Conservation (phyloP, 2,888 invertebrate genomes). For the Encarsia formosa region DNA sequence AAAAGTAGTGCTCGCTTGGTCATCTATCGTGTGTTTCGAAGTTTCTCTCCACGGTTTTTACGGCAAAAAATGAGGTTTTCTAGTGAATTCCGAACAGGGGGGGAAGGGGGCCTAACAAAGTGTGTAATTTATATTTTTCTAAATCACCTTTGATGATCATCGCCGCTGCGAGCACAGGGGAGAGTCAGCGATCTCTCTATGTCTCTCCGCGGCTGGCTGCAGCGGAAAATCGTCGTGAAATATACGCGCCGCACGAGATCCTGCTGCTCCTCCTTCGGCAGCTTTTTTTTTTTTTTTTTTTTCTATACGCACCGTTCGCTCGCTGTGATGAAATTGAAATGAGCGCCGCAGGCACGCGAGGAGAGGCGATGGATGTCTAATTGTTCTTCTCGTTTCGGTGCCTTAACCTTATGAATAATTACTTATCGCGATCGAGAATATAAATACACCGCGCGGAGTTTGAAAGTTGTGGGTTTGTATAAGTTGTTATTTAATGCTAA, state of each 20-base stretch:
- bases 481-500: no score
- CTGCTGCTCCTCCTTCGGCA: background rate
- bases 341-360: constrained; percentile 10
- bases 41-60: no score
- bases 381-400: no score
- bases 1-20: no score
- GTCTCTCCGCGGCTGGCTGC: constrained; percentile 13
- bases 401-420: no score
- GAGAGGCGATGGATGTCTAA: no score
- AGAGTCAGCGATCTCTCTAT: background rate
- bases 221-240: constrained; percentile 20
- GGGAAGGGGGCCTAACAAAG: constrained; percentile 21
- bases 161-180: background rate
- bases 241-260: background rate
- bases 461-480: no score
- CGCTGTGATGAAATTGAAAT: constrained; percentile 23
- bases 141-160: background rate
- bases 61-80: no score
- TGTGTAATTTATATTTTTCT: constrained; percentile 17
- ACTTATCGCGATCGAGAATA: no score
- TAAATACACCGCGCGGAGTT: no score
- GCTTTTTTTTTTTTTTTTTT: background rate
- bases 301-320: background rate
- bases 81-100: no score
- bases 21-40: no score